Evolutionary conservation across 2,797 vertebrate genomes (phyloP).

Genomic region (Gallinago solitaria): DNA sequence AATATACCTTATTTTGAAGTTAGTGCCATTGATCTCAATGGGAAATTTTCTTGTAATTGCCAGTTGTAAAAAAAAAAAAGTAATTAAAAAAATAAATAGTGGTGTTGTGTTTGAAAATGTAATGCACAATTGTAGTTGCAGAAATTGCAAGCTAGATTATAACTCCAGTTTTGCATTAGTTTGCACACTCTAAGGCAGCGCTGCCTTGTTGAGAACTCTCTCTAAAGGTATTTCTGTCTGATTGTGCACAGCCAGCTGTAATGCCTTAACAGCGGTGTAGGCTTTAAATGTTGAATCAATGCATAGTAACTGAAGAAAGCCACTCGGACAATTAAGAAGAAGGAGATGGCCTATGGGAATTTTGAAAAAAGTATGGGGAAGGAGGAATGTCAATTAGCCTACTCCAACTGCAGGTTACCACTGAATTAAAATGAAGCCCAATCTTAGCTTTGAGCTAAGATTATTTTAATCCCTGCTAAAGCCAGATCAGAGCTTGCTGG

Average conservation of each 20-base stretch:
- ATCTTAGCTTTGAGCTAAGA: background rate
- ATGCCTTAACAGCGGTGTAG: background rate
- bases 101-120: background rate
- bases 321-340: background rate
- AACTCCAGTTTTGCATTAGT: background rate
- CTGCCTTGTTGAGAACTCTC: background rate
- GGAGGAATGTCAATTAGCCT: background rate
- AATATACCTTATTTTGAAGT: background rate
- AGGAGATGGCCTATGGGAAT: background rate
- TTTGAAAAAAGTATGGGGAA: background rate
- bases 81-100: background rate
- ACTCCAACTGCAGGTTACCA: background rate
- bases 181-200: background rate
- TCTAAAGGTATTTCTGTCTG: background rate
- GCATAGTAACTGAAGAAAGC: background rate
- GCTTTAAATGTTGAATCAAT: background rate
- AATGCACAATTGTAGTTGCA: background rate
- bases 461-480: background rate
- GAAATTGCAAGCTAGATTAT: background rate
- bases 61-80: background rate
- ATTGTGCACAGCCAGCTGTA: background rate
- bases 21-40: background rate
- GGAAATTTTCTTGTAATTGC: background rate
- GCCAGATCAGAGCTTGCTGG: background rate
- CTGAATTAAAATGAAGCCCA: background rate